Conservation (phyloP, 2,113 vertebrate species). For the Apteryx mantelli region DNA sequence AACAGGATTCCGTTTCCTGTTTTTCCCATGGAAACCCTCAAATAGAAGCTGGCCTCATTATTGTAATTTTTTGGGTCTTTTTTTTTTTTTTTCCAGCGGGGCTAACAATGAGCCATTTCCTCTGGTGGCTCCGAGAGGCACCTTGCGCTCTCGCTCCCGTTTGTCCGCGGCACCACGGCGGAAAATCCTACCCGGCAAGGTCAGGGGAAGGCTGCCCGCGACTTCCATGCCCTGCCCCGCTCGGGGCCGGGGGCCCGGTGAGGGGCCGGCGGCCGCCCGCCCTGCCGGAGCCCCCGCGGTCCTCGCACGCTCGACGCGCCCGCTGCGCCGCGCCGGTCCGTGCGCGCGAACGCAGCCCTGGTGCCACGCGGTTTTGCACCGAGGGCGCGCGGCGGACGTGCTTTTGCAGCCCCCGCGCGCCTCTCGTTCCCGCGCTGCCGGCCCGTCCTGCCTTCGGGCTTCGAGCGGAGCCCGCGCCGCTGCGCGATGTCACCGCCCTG, state of each 20-base stretch:
- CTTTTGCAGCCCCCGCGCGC: background rate
- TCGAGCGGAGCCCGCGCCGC: too few relatives aligned
- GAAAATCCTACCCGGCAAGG: conserved; percentile 10
- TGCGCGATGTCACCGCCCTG: too few relatives aligned
- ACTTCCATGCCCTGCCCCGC: background rate
- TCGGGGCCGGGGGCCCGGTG: background rate
- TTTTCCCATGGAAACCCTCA: conserved; percentile 69
- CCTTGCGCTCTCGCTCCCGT: conserved; percentile 29
- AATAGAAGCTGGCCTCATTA: conserved; percentile 69
- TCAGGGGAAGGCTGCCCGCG: background rate
- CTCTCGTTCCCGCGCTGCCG: too few relatives aligned
- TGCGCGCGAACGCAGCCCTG: too few relatives aligned
- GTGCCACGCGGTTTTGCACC: too few relatives aligned
- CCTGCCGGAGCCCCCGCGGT: background rate
- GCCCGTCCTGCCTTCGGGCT: too few relatives aligned
- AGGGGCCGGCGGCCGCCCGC: accelerated
- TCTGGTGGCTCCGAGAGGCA: conserved; percentile 57
- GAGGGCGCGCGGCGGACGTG: background rate
- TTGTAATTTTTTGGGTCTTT: background rate
- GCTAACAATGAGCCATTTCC: conserved; percentile 76
- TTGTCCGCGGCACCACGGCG: background rate
- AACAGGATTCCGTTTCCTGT: conserved; percentile 68
- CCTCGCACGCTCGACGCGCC: background rate
- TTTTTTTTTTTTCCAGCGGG: background rate
- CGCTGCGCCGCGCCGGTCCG: background rate